Evolutionary conservation across 2,888 invertebrate genomes (phyloP), one percentile per base, ranked within the genome.

Genomic region (Lasioglossum leucozonium): DNA sequence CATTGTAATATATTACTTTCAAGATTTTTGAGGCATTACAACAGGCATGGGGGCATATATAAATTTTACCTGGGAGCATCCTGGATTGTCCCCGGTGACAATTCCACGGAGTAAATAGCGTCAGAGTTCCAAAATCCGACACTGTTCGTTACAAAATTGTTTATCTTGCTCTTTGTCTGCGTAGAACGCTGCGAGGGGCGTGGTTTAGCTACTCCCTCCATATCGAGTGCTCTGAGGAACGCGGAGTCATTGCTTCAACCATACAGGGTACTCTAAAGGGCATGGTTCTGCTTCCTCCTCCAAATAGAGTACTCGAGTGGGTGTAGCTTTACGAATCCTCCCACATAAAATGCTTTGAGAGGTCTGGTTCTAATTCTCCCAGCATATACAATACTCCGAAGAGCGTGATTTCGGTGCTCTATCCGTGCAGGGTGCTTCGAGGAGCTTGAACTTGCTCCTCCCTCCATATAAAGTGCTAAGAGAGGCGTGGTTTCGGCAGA

Each of bases 11-110:
- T 62, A 62, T 62, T 62, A 62, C 26, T 62, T 62, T 30, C 26
- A 30, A 30, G 62, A 62, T 62, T 62, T 62, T 62, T 62, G 62
- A 62, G 30, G 62, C 62, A 62, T 62, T 30, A 62, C 62, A 30
- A 62, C 62, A 30, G 62, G 62, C 62, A 62, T 30, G 62, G 62
- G 55, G 16, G 4, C 55, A n/a, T 4, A n/a, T n/a, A n/a, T 10
- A n/a, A n/a, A n/a, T 55, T n/a, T 55, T 55, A 55, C n/a, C 55
- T 55, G 4, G 55, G 55, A n/a, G 55, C 11, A 55, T n/a, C n/a
- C n/a, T 55, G 11, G 3, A 55, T 55, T 55, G 11, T 55, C n/a
- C n/a, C n/a, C 4, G n/a, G n/a, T 11, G 11, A 62, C 62, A 30
- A 6, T 30, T 30, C 62, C 16, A 18, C 6, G 30, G 16, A 62